phyloP scores from a whole-genome alignment of 2,888 invertebrate genomes.

The Notodromas monacha region DNA sequence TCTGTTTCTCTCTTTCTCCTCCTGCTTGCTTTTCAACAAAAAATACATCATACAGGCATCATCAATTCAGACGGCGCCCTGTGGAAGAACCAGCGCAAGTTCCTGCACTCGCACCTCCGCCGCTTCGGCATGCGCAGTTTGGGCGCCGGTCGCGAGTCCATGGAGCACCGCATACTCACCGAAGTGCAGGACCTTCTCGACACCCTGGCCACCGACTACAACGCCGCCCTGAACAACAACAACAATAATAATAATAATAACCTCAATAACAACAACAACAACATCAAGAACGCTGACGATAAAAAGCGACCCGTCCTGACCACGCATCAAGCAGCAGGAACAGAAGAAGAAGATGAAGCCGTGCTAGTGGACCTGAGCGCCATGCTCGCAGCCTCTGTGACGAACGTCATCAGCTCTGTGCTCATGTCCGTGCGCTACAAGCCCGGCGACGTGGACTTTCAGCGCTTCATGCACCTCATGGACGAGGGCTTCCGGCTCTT shows the following conservation, averaged over 20 bases:
- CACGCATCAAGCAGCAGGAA: no score
- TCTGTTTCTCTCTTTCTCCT: no score
- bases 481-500: conserved; percentile 68
- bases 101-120: conserved; percentile 48
- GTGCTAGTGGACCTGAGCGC: conserved; percentile 41
- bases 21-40: no score
- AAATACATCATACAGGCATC: conserved; percentile 47
- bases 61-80: conserved; percentile 56
- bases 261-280: no score
- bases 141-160: conserved; percentile 39
- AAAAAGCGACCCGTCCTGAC: no score
- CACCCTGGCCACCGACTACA: conserved; percentile 1
- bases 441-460: conserved; percentile 38
- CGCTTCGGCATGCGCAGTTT: conserved; percentile 65
- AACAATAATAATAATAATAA: no score
- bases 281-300: no score
- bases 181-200: conserved; percentile 5
- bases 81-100: conserved; percentile 64
- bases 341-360: no score
- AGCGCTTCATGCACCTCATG: conserved; percentile 45
- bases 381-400: conserved; percentile 40
- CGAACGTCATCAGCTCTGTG: conserved; percentile 63
- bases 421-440: conserved; percentile 60
- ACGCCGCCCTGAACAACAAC: neutral
- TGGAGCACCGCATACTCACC: conserved; percentile 28